Base-by-base conservation (phyloP, 2,797 vertebrate genomes). In the Acrocephalus scirpaceus region DNA sequence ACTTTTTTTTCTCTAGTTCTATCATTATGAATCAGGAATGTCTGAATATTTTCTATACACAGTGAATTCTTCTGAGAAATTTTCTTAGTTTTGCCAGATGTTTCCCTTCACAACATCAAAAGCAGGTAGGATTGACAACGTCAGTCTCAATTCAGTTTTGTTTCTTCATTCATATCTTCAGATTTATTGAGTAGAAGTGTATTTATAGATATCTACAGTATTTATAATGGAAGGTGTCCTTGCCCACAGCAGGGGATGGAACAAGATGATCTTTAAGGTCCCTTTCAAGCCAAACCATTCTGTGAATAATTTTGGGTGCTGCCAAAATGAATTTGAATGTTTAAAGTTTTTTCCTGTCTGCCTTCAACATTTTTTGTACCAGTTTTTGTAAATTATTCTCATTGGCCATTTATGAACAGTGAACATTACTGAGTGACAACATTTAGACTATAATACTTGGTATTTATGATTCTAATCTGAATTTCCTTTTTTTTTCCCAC, bases 291-390 rank as follows among this genome's bases (percentile, higher is more conserved):
- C 9, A 62, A 56, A 38, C 3, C 6, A n/a, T n/a, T 20, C 30
- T 32, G 18, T 26, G 10, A 45, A 2, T 34, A 30, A 56, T 29
- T 44, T 44, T 29, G 22, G 9, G 14, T 61, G 19, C 2, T 73
- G 8, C 3, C 20, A 70, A 90, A 92, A 60, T 9, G 0, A 51
- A 47, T 18, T 36, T 2, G 1, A 69, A 42, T 22, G 2, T 70
- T 74, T n/a, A 0, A 12, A 6, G 45, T 4, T 17, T 57, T 57
- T 45, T 7, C 5, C 9, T 19, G 1, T 44, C 13, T 69, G 4
- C 9, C 40, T 80, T 53, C 18, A 50, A 16, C 0, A 1, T 20
- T 84, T 83, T 76, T 86, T 47, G 7, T 9, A 62, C 1, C 16
- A 40, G 2, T 8, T 65, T 72, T 57, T 50, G 5, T 65, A 34